phyloP scores from a whole-genome alignment of 2,797 vertebrate genomes.

The Spatula clypeata region DNA sequence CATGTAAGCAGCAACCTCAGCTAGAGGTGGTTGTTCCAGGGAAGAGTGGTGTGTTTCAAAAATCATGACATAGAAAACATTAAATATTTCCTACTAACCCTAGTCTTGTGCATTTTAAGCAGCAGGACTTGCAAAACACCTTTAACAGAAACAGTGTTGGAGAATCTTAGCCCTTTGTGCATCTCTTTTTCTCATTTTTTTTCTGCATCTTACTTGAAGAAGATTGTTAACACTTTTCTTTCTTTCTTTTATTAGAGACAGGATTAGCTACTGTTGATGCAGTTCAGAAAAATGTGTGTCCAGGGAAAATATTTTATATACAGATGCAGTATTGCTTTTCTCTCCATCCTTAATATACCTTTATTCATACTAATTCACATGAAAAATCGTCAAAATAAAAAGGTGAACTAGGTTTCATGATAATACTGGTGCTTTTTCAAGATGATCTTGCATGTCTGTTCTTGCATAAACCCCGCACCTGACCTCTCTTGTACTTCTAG shows the following conservation, averaged over 20 bases:
- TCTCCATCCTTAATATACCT: neutral
- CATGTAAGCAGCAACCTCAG: neutral
- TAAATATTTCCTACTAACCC: neutral
- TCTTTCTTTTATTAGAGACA: neutral
- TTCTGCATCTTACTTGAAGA: neutral
- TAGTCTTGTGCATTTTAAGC: neutral
- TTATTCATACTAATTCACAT: neutral
- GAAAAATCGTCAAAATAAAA: neutral
- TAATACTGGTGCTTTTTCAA: neutral
- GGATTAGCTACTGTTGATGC: neutral
- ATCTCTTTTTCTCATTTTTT: fast-evolving
- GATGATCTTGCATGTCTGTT: neutral
- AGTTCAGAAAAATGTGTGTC: neutral
- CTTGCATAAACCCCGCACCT: neutral
- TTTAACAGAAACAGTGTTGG: neutral
- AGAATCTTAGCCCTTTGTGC: neutral
- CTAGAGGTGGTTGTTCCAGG: neutral
- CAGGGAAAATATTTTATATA: neutral
- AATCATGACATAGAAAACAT: neutral
- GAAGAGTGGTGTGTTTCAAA: neutral
- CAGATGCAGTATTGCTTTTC: neutral
- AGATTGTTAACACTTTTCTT: neutral
- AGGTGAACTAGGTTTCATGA: neutral
- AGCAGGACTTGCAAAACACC: neutral
- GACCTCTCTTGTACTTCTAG: neutral